Base-by-base conservation (phyloP, 2,797 vertebrate species). In the Siniperca undulata region DNA sequence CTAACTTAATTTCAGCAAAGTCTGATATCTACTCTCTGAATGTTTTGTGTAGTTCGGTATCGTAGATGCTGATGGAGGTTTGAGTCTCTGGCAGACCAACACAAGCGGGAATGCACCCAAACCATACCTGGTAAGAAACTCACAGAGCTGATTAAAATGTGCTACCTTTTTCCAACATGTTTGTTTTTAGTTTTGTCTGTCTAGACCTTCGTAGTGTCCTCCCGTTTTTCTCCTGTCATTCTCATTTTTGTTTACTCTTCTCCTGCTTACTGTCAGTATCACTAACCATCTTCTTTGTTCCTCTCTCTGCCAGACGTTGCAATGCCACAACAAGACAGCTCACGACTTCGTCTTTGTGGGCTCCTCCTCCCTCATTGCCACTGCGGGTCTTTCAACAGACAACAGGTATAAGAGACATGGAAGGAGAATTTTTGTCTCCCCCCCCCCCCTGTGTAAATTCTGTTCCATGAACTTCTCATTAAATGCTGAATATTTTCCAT, bases 41-140 rank as follows among this genome's bases (percentile, higher is more conserved):
- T 85, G 34, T 86, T 77, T 89, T 85, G 71, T 82, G 58, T 84
- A 99, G 98, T 99, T 99, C 88, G 99, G 98, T 85, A 97, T 99
- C 74, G 96, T 98, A 78, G 98, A 99, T 92, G 97, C 97, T 74
- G 99, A 99, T 84, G 99, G 99, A 87, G 97, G 95, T 85, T 95
- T 99, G 93, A 99, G 97, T 94, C 96, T 99, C 46, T 99, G 98
- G 97, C 98, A 99, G 88, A 99, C 98, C 93, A 98, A 97, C 80
- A 98, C 97, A 66, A 97, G 96, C 81, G 98, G 97, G 82, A 97
- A 92, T 66, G 94, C 97, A 74, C 97, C 97, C 70, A 99, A 99
- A 92, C 98, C 99, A 0, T 99, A 97, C 88, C 93, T 99, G 97
- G 99, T 99, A 93, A 95, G 96, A 77, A 81, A 24, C 42, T 65